Conservation (phyloP, 2,797 vertebrate genomes). For the Tympanoctomys barrerae region DNA sequence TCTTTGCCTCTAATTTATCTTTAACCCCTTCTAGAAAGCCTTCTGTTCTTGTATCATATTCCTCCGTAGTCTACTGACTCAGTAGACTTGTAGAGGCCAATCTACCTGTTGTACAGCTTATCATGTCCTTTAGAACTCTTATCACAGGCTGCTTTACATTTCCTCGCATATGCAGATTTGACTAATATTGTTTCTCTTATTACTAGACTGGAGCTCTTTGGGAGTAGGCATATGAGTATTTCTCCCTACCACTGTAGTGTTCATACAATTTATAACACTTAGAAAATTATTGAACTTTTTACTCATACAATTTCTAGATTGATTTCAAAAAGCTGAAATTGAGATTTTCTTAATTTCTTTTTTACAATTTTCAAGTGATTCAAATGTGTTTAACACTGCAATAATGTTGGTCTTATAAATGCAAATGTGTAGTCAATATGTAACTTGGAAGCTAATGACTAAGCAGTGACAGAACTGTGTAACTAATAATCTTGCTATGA, state of each 20-base stretch:
- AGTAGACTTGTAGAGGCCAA: background rate
- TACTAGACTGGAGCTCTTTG: background rate
- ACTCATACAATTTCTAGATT: slow-evolving; percentile 15
- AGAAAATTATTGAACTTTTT: background rate
- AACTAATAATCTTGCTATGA: slow-evolving; percentile 5
- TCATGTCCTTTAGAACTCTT: background rate
- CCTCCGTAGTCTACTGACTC: too few relatives aligned
- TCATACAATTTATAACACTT: background rate
- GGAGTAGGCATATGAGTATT: background rate
- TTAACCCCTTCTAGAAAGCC: background rate
- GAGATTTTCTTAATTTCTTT: slow-evolving; percentile 41
- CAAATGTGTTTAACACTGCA: slow-evolving; percentile 11
- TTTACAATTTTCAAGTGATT: slow-evolving; percentile 21
- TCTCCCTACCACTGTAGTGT: background rate
- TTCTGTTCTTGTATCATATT: background rate
- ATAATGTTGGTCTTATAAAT: slow-evolving; percentile 35
- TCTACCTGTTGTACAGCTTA: background rate
- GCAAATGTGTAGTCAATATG: background rate
- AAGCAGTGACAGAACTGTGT: background rate
- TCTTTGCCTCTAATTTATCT: background rate
- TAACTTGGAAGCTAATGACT: background rate
- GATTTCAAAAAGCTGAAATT: slow-evolving; percentile 9
- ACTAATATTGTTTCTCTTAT: background rate
- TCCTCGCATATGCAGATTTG: background rate
- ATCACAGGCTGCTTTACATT: background rate